Base-by-base conservation (phyloP, 2,113 vertebrate species). In the Hyperopisus bebe region DNA sequence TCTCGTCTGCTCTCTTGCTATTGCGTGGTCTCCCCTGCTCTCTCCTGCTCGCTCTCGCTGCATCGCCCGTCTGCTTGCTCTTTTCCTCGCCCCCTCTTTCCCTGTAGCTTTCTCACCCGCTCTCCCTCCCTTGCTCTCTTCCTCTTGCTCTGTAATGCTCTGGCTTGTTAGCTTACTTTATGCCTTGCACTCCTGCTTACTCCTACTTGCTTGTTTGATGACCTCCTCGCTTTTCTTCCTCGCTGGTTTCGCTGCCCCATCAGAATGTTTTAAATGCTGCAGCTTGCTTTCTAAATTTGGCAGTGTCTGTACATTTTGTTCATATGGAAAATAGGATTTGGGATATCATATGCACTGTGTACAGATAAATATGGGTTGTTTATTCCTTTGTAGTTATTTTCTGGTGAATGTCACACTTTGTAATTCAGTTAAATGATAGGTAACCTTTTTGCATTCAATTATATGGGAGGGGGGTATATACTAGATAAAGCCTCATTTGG, bases 61-160 rank as follows among this genome's bases (percentile, higher is more conserved):
- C 92, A 91, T 93, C 92, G 90, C 91, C 92, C 92, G 86, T 91
- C 87, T 90, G 89, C 91, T 90, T 91, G 91, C 83, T 84, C 84
- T 58, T 84, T 55, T 74, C 82, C 21, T 89, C 66, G 42, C n/a
- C 90, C 82, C 53, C 87, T 84, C 92, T 90, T 94, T 94, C 35
- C 77, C 44, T 95, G 93, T 92, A 92, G 94, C 94, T 93, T 94
- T 95, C 91, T 93, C 62, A 9, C 83, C 47, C 55, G n/a, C 27
- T n/a, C 80, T 84, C 31, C 13, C 55, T 24, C 15, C 39, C 7
- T 86, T 19, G 87, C 53, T 86, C 8, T 66, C 19, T 80, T 77
- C 17, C 31, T 7, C 47, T 19, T 9, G 15, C 55, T 84, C 44
- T 55, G 24, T 50, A 80, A 80, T 83, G 47, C 44, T n/a, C 83